Percentiles rank a stretch among this genome's conserved stretches.
Conservation (phyloP, 2,797 vertebrate species). For the Helicolenus hilgendorfi region DNA sequence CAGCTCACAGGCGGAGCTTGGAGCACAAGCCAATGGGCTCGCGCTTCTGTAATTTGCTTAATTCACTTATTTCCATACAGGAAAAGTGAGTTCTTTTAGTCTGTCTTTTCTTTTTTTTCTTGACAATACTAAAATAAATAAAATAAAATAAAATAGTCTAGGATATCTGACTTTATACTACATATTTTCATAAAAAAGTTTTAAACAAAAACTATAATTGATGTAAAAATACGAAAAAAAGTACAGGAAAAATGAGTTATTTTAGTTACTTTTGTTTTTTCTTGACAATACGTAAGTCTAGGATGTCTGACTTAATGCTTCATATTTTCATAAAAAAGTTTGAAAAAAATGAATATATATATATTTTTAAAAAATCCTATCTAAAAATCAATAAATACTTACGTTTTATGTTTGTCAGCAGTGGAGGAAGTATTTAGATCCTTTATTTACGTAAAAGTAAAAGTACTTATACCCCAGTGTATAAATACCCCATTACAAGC, state of each 20-base stretch:
- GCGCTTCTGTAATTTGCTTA: conserved; percentile 1
- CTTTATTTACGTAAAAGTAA: background rate
- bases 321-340: background rate
- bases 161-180: no score
- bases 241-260: no score
- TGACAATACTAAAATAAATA: background rate
- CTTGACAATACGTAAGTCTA: no score
- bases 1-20: conserved; percentile 63
- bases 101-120: background rate
- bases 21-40: conserved; percentile 58
- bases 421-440: background rate
- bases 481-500: background rate
- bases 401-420: background rate
- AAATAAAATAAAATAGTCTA: background rate
- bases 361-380: no score
- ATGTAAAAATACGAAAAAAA: no score
- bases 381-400: background rate
- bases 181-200: no score
- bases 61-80: background rate
- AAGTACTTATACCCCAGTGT: no score
- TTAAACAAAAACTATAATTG: no score
- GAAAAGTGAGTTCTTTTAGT: no score
- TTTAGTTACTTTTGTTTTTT: no score
- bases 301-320: no score
- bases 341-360: background rate